phyloP scores from a whole-genome alignment of 2,888 invertebrate genomes.

The Laothoe populi region DNA sequence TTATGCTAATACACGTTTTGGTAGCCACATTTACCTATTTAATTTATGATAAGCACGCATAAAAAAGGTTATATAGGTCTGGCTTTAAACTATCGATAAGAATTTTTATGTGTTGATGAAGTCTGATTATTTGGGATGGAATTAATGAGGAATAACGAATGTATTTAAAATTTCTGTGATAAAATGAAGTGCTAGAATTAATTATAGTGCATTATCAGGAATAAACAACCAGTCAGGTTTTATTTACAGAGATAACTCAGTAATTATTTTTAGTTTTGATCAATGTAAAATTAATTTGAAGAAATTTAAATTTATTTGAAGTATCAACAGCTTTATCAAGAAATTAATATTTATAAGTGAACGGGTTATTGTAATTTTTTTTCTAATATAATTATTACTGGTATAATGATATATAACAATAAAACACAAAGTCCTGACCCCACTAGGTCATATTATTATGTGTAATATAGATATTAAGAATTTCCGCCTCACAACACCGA shows the following conservation, averaged over 20 bases:
- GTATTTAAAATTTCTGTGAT: not conserved
- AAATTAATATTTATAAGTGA: too few relatives aligned
- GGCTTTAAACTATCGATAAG: constrained; percentile 12
- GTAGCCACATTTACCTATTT: constrained; percentile 11
- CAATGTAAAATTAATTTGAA: too few relatives aligned
- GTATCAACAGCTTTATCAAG: too few relatives aligned
- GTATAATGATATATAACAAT: too few relatives aligned
- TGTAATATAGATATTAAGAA: too few relatives aligned
- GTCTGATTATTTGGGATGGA: not conserved
- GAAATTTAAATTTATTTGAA: too few relatives aligned
- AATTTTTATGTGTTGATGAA: constrained; percentile 19
- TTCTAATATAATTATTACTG: too few relatives aligned
- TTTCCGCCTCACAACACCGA: too few relatives aligned
- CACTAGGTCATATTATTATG: too few relatives aligned
- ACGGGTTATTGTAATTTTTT: too few relatives aligned
- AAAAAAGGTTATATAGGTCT: constrained; percentile 17
- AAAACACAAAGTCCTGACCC: too few relatives aligned
- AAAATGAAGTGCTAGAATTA: not conserved
- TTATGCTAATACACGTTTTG: constrained; percentile 22
- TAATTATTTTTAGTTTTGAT: too few relatives aligned
- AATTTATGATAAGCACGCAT: constrained; percentile 19
- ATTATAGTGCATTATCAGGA: not conserved
- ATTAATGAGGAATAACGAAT: not conserved
- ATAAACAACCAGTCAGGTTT: not conserved
- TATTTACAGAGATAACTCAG: not conserved